Evolutionary conservation across 2,113 vertebrate species (phyloP).

Genomic region (Neoarius graeffei): DNA sequence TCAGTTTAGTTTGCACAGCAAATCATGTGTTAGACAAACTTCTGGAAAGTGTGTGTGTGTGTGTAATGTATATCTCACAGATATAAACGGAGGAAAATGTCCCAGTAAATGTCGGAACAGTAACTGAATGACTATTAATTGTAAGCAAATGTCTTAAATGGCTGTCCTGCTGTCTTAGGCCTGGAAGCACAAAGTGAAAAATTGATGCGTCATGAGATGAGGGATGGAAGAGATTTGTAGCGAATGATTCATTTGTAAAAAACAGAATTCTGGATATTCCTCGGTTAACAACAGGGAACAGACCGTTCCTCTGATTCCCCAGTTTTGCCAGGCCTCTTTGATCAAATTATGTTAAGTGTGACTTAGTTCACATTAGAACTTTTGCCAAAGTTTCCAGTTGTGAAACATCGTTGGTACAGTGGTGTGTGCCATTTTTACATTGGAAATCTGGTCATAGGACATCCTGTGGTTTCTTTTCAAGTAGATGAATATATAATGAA

Average conservation of each 20-base stretch:
- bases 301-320: conserved; percentile 36
- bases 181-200: not conserved
- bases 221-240: not conserved
- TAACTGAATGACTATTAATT: not conserved
- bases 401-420: conserved; percentile 3
- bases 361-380: conserved; percentile 23
- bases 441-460: conserved; percentile 9
- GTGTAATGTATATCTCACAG: too few species aligned
- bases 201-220: not conserved
- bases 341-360: conserved; percentile 36
- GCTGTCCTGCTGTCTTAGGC: not conserved
- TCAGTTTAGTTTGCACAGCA: not conserved
- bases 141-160: not conserved
- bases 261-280: conserved; percentile 26
- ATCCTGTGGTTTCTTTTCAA: not conserved
- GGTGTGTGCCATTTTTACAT: not conserved
- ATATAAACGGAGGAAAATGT: not conserved
- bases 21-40: not conserved
- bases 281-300: conserved; percentile 26
- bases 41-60: not conserved
- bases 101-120: not conserved
- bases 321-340: conserved; percentile 24
- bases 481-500: not conserved
- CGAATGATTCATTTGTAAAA: conserved; percentile 44
- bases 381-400: conserved; percentile 23